Evolutionary conservation across 2,888 invertebrate genomes (phyloP).

Genomic region (Drosophila vallismaia): DNA sequence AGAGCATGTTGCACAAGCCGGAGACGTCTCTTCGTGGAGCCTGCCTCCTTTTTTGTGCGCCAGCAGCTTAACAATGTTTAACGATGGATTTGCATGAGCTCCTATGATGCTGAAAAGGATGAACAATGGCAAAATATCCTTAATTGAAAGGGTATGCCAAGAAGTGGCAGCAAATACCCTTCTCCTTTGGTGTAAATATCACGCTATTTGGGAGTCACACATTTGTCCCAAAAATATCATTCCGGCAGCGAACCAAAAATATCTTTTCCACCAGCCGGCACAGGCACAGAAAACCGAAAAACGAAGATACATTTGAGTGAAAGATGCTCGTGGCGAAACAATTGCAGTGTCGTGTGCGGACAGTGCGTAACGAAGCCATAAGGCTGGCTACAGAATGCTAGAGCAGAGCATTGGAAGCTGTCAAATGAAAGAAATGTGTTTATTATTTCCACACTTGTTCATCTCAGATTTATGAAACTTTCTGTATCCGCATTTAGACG

Average conservation of each 20-base stretch:
- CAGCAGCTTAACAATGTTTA: constrained; percentile 28
- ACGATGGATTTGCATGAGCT: constrained; percentile 29
- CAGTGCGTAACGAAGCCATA: constrained; percentile 16
- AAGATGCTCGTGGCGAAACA: constrained; percentile 43
- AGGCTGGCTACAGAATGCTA: not conserved
- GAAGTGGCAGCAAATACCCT: constrained; percentile 22
- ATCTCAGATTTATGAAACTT: constrained; percentile 30
- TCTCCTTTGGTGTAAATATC: constrained; percentile 21
- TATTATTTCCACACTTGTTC: constrained; percentile 24
- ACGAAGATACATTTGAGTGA: constrained; percentile 39
- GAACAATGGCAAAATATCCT: constrained; percentile 9
- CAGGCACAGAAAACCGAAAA: constrained; percentile 2
- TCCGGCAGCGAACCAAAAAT: constrained; percentile 32
- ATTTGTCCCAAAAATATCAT: constrained; percentile 40
- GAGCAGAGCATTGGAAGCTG: not conserved
- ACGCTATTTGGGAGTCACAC: constrained; percentile 32
- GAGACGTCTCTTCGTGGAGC: constrained; percentile 40
- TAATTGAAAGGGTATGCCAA: not conserved
- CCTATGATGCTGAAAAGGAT: constrained; percentile 8
- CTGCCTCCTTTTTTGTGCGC: constrained; percentile 10
- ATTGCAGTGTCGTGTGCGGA: constrained; percentile 37
- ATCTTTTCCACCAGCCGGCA: constrained; percentile 28
- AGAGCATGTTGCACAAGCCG: constrained; percentile 39
- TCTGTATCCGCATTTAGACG: constrained; percentile 18
- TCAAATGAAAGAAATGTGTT: constrained; percentile 15